Percentiles rank a stretch among this genome's conserved stretches.
These are phyloP conservation scores for Heliocidaris tuberculata DNA, from an alignment of 35 echinoderm and acorn worm species.

Conservation along the genomic window DNA sequence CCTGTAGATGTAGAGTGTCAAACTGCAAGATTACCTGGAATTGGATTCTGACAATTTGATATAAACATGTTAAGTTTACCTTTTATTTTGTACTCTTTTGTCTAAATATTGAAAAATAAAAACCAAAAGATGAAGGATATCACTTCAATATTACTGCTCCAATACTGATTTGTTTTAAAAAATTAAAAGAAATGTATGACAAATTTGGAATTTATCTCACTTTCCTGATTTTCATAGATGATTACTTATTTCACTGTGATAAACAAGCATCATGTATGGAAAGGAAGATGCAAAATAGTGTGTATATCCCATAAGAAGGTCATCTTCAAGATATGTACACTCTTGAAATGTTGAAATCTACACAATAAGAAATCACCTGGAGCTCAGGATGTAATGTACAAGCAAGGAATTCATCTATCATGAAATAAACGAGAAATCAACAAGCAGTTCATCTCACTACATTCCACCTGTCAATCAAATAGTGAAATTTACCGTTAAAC, in stretches of 20 bases:
- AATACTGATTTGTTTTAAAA: neutral
- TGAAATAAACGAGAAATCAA: neutral
- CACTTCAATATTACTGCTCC: too few species aligned
- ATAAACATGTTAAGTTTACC: too few species aligned
- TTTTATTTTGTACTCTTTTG: too few species aligned
- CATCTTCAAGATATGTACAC: neutral
- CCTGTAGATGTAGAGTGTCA: too few species aligned
- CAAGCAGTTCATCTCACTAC: neutral
- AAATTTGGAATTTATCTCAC: neutral
- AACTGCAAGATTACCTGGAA: too few species aligned
- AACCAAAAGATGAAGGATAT: too few species aligned
- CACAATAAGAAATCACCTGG: neutral
- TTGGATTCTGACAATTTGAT: too few species aligned
- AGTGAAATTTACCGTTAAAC: neutral
- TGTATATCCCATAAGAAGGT: neutral
- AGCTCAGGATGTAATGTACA: neutral
- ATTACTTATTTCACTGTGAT: neutral
- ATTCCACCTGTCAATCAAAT: neutral
- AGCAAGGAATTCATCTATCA: neutral
- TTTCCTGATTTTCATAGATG: neutral
- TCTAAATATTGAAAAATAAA: too few species aligned
- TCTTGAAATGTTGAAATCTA: neutral
- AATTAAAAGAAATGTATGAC: neutral
- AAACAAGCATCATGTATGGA: neutral
- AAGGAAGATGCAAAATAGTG: neutral